Base-by-base conservation (phyloP, 2,113 vertebrate genomes). In the Typhlomys cinereus region DNA sequence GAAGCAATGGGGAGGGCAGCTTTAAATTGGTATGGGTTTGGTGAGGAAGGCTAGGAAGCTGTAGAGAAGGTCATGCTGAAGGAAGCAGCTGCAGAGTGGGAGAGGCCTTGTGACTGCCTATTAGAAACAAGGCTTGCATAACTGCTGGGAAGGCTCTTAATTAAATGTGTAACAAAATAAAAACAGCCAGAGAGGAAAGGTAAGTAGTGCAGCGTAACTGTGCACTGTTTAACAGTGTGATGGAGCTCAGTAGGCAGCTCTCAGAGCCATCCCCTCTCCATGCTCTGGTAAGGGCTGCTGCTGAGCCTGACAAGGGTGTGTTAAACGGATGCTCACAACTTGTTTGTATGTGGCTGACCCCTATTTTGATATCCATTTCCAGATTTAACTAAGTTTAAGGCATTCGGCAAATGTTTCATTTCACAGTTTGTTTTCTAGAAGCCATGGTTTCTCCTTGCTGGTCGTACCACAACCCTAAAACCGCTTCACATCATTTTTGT, bases 251-350 rank as follows among this genome's bases (percentile, higher is more conserved):
- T 75, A 89, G 82, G 76, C 44, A 66, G 76, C 94, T 92, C 70
- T 94, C 78, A 88, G 84, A 95, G 87, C 75, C 76, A 6, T 88
- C 94, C 67, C 83, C 94, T 97, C 96, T 96, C n/a, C n/a, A 87
- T 93, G 95, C 4, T 85, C 79, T 11, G 20, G 92, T 95, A 96
- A 94, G 96, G 88, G 93, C 88, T 88, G 88, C 75, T 80, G 86
- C 96, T 75, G 89, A 88, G 85, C 78, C 96, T 97, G 97, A 97
- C 97, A 96, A 81, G 78, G 95, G 59, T 31, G 7, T 95, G 93
- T 74, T 96, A 94, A 97, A 95, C 94, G 97, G 97, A 98, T 97
- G 97, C 95, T 94, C 92, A 90, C 95, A 97, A 98, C 96, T 97
- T 93, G 84, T 98, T 97, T 97, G 97, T 93, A 59, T 87, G 81